Evolutionary conservation across 2,113 vertebrate species (phyloP).

Genomic region (Rattus rattus): DNA sequence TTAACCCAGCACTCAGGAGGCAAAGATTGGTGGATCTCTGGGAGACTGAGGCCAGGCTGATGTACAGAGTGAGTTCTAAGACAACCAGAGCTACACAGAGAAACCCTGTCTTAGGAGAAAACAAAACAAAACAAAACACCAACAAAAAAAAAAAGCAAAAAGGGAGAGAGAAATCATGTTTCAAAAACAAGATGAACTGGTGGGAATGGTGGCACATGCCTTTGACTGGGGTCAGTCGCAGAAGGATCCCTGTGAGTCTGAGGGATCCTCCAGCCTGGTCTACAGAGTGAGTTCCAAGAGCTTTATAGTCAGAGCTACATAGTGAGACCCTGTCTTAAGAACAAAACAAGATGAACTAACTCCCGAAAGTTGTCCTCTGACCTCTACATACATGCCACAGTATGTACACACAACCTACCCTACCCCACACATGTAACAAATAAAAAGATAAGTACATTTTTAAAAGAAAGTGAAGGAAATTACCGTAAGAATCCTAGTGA

Average conservation of each 20-base stretch:
- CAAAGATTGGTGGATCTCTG: too few relatives aligned
- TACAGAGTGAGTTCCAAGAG: too few relatives aligned
- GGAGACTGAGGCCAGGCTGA: too few relatives aligned
- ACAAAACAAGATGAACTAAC: not conserved
- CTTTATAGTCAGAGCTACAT: too few relatives aligned
- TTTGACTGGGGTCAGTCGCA: not conserved
- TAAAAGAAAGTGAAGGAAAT: not conserved
- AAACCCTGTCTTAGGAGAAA: too few relatives aligned
- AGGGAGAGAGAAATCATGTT: too few relatives aligned
- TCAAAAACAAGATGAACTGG: not conserved
- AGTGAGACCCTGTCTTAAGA: not conserved
- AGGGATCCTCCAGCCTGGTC: too few relatives aligned
- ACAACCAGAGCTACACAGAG: too few relatives aligned
- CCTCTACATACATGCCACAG: not conserved
- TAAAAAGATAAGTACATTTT: not conserved
- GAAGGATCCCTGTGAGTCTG: not conserved
- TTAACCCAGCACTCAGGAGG: too few relatives aligned
- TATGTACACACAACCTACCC: not conserved
- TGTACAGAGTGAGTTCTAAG: too few relatives aligned
- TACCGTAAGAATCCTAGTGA: slow-evolving; percentile 37
- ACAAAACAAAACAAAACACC: too few relatives aligned
- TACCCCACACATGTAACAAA: not conserved
- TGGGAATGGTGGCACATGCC: not conserved
- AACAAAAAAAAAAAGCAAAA: too few relatives aligned
- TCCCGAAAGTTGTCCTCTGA: not conserved